Evolutionary conservation across 2,113 vertebrate genomes (phyloP), one percentile per base, ranked within the genome.

Genomic region (Brachypteracias leptosomus): DNA sequence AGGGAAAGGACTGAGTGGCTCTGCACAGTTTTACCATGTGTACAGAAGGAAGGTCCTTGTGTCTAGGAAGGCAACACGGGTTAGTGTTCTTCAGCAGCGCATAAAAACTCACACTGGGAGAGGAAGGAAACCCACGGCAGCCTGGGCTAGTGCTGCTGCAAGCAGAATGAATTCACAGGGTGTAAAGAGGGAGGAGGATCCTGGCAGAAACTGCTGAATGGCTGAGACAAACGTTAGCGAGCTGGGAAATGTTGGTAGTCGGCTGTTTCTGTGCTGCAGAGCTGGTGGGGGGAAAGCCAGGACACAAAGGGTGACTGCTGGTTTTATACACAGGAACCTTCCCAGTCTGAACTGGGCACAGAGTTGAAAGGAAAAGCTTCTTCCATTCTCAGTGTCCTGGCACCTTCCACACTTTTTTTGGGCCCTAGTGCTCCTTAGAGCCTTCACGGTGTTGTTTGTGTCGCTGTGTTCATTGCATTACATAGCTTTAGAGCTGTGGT

Each of bases 131-230:
- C 18, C 42, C 22, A 49, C 9, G 0, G 91, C 93, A 93, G 70
- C 83, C 52, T 61, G n/a, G 67, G 68, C 61, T 90, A 96, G 90
- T 92, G 95, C 90, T 96, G 90, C 83, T 93, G 57, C 92, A 96
- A 94, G 96, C 90, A 93, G 92, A 93, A 96, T 96, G 93, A 93
- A 96, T 96, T 97, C 90, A 93, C 52, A 72, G 80, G 61, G 46
- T 84, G 57, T 90, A 94, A 86, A 93, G 58, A 65, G 73, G 80
- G 75, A 95, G 88, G 79, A 93, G 84, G 22, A 90, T 96, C 47
- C 85, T 93, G 95, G 38, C 88, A 96, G 79, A 91, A 96, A 89
- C 25, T 93, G 95, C 86, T 95, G 96, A 96, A 94, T 94, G 90
- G 92, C 65, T 94, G 84, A 96, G 86, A 52, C 62, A 78, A 94